A percentile compares a stretch with the other conserved stretches of the same genome.
Conservation (phyloP, 2,113 vertebrate genomes). For the Ginglymostoma cirratum region DNA sequence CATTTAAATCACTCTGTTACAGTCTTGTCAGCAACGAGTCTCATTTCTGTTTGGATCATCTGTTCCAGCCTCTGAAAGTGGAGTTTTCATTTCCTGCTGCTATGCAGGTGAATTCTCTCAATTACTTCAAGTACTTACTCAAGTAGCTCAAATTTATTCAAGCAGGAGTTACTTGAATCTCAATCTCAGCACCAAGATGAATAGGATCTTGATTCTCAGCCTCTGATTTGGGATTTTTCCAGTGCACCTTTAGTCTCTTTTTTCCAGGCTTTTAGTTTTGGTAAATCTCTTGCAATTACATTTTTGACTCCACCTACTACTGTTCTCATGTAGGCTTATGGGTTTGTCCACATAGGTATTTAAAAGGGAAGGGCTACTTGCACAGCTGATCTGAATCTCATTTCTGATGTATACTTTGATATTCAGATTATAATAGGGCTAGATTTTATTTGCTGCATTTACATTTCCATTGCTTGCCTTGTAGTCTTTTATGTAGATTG, state of each 20-base stretch:
- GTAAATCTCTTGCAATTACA: not conserved
- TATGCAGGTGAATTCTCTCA: not conserved
- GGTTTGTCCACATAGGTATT: not conserved
- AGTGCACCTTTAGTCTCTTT: not conserved
- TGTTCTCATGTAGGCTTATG: not conserved
- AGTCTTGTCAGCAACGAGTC: not conserved
- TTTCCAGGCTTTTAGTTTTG: not conserved
- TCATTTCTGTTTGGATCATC: not conserved
- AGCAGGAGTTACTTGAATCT: not conserved
- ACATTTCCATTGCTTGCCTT: not conserved
- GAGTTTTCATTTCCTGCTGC: not conserved
- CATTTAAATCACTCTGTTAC: not conserved
- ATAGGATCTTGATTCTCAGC: not conserved
- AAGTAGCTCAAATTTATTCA: not conserved
- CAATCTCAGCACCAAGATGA: not conserved
- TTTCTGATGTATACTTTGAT: not conserved
- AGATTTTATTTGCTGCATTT: not conserved
- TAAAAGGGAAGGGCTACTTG: not conserved
- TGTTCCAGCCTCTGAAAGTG: not conserved
- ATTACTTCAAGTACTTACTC: not conserved
- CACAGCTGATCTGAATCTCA: not conserved
- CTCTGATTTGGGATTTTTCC: not conserved
- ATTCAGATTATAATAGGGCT: not conserved
- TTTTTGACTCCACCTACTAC: conserved; percentile 8
- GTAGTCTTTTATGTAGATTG: not conserved